Conservation (phyloP, 2,113 vertebrate genomes). For the Sigmodon hispidus region DNA sequence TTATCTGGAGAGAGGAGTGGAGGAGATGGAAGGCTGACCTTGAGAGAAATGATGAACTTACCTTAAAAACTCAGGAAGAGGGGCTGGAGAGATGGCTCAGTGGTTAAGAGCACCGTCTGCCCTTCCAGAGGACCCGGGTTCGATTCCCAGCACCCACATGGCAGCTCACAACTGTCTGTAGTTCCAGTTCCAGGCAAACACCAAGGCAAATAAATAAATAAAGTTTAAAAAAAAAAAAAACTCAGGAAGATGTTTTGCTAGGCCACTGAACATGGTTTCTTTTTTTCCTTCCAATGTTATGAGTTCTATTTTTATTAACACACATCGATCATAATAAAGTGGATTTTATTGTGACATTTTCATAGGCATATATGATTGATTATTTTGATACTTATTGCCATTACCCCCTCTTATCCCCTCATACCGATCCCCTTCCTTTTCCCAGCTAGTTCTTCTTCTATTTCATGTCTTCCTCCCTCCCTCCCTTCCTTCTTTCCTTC, state of each 20-base stretch:
- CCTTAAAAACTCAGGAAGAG: slow-evolving; percentile 1
- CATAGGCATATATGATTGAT: neutral
- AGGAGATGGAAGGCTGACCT: neutral
- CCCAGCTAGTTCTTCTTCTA: neutral
- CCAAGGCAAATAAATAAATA: no score
- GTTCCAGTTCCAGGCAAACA: no score
- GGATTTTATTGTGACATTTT: neutral
- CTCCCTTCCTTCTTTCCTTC: no score
- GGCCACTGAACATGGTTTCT: neutral
- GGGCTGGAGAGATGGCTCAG: no score
- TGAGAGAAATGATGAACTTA: slow-evolving; percentile 8
- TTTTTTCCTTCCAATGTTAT: neutral
- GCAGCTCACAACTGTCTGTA: no score
- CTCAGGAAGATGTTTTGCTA: slow-evolving; percentile 16
- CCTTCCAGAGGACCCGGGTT: no score
- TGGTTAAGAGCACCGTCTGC: no score
- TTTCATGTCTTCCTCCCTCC: neutral
- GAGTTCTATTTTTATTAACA: neutral
- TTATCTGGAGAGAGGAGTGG: neutral
- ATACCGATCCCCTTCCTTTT: neutral
- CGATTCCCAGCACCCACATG: no score
- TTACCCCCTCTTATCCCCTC: neutral
- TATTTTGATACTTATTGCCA: no score
- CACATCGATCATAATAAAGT: neutral
- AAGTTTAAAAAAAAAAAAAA: slow-evolving; percentile 40